Conservation (phyloP, 2,888 invertebrate species). For the Chrysopilus asiliformis region DNA sequence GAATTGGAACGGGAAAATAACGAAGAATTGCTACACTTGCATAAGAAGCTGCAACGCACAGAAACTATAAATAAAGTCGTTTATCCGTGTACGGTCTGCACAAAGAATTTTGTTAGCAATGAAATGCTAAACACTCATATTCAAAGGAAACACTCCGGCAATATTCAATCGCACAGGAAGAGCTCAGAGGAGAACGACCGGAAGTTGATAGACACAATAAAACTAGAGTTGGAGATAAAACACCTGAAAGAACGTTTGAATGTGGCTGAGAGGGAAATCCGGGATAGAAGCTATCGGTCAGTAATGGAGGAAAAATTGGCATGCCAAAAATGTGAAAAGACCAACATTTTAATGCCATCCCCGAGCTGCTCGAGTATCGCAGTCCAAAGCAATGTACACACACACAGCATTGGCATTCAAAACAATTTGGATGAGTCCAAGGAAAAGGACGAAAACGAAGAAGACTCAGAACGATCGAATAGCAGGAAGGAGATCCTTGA, state of each 20-base stretch:
- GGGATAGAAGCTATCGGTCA: constrained; percentile 18
- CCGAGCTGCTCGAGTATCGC: neutral
- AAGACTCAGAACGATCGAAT: neutral
- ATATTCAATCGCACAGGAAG: too few species aligned
- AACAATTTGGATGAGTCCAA: constrained; percentile 16
- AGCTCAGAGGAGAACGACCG: constrained; percentile 27
- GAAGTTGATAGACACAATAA: constrained; percentile 44
- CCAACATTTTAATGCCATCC: neutral
- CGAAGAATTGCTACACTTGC: constrained; percentile 27
- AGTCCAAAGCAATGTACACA: constrained; percentile 6
- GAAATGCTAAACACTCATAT: constrained; percentile 32
- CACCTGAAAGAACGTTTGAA: constrained; percentile 48
- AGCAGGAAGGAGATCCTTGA: constrained; percentile 5
- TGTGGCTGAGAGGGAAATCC: constrained; percentile 43
- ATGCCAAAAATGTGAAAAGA: neutral
- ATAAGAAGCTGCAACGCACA: constrained; percentile 29
- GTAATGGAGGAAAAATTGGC: constrained; percentile 2
- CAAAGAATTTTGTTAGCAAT: constrained; percentile 33
- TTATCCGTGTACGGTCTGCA: constrained; percentile 31
- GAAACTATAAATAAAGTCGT: constrained; percentile 31
- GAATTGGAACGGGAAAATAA: constrained; percentile 24
- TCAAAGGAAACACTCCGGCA: constrained; percentile 23
- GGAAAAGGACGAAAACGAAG: constrained; percentile 13
- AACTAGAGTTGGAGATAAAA: constrained; percentile 50
- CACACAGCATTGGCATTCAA: constrained; percentile 12